A percentile compares a stretch with the other conserved stretches of the same genome.
Evolutionary conservation across 2,797 vertebrate species (phyloP).

Genomic region (Oryzias dopingdopingensis): DNA sequence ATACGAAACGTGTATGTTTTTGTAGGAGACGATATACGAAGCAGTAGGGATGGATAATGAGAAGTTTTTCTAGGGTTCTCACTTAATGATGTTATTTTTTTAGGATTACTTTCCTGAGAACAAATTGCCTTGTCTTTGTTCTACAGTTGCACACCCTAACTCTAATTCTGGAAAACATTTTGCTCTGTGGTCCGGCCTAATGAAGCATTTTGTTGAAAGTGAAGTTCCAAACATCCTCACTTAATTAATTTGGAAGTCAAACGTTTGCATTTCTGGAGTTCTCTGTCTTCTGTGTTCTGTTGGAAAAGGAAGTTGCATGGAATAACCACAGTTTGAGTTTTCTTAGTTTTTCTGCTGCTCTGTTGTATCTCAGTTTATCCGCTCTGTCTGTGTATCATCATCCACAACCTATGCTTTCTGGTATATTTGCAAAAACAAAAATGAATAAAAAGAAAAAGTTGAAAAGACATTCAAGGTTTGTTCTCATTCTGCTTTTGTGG

Average conservation of each 20-base stretch:
- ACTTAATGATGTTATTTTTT: slow-evolving; percentile 53
- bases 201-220: slow-evolving; percentile 47
- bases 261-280: slow-evolving; percentile 25
- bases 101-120: slow-evolving; percentile 47
- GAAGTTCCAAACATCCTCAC: slow-evolving; percentile 32
- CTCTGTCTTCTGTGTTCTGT: slow-evolving; percentile 6
- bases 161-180: slow-evolving; percentile 42
- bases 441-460: slow-evolving; percentile 16
- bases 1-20: slow-evolving; percentile 46
- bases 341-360: slow-evolving; percentile 42
- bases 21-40: slow-evolving; percentile 53
- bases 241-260: slow-evolving; percentile 39
- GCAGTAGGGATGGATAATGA: slow-evolving; percentile 52
- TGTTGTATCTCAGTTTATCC: slow-evolving; percentile 55
- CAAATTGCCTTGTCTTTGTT: slow-evolving; percentile 52
- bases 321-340: slow-evolving; percentile 15
- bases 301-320: slow-evolving; percentile 26
- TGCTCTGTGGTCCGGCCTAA: slow-evolving; percentile 43
- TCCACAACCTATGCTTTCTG: slow-evolving; percentile 41
- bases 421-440: slow-evolving; percentile 46
- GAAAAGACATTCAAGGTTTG: neutral
- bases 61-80: slow-evolving; percentile 49
- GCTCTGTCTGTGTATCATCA: slow-evolving; percentile 32
- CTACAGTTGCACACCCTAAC: slow-evolving; percentile 33
- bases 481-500: too few relatives aligned